Base-by-base conservation (phyloP, 2,113 vertebrate species). In the Hyla sarda region DNA sequence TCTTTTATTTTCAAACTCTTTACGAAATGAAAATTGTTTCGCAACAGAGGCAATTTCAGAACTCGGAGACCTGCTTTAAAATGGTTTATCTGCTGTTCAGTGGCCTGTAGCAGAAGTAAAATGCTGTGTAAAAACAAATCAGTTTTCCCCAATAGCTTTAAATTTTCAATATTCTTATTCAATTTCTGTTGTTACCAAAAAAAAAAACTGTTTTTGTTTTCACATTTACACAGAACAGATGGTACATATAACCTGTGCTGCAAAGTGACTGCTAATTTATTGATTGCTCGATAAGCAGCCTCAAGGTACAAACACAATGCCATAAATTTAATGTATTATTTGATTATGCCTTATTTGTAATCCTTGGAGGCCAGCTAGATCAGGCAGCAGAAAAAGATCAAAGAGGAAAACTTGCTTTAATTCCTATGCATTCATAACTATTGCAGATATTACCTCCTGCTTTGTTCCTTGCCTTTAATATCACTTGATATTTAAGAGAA, bases 321-420 rank as follows among this genome's bases (percentile, higher is more conserved):
- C 16, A 45, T 82, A 25, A 82, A 82, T 82, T 28, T 62, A 82
- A 65, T 82, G 47, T 65, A 82, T 19, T 82, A 82, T 67, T 82
- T 82, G 79, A 65, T 82, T 82, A 67, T 17, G 23, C 62, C 30
- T 82, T 82, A 82, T 82, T 82, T 82, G 79, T 47, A 82, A 82
- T 82, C 58, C 79, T 82, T 67, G 60, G 41, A 82, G 79, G 60
- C 54, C 48, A 45, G 34, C 34, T 45, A 62, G 17, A 80, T 54
- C 30, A 28, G 13, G 17, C 32, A 28, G 58, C 8, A 19, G 23
- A 30, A 67, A 82, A 82, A 67, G 37, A 65, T 52, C 47, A 50
- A 77, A 77, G 48, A 32, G 47, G 19, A 75, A 28, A 77, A 54
- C 47, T 32, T 21, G 25, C 47, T 34, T 54, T 77, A 77, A 77